Evolutionary conservation across 2,888 invertebrate species (phyloP).

Genomic region (Stegophylla sp.): DNA sequence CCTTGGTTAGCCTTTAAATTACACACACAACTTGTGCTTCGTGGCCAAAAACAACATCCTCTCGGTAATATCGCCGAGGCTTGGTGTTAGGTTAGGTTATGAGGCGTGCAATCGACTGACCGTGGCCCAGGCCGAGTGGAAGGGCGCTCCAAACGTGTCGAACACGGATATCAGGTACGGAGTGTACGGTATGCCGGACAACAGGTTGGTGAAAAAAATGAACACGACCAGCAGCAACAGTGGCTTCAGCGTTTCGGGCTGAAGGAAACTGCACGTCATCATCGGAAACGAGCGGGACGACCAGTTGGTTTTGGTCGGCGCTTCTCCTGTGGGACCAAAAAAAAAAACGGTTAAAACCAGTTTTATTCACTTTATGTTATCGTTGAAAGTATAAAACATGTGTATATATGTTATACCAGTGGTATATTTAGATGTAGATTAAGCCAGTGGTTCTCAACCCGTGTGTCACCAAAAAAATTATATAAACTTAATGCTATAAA

Average conservation of each 20-base stretch:
- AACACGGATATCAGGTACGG: constrained; percentile 40
- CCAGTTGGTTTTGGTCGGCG: not conserved
- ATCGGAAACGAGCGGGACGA: not conserved
- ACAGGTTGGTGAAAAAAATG: constrained; percentile 18
- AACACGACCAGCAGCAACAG: constrained; percentile 8
- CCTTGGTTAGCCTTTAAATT: too few relatives aligned
- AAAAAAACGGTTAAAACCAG: not conserved
- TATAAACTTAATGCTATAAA: too few relatives aligned
- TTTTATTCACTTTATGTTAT: too few relatives aligned
- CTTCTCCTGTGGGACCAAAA: not conserved
- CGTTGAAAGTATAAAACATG: too few relatives aligned
- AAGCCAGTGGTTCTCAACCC: too few relatives aligned
- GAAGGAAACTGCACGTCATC: not conserved
- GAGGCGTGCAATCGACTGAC: not conserved
- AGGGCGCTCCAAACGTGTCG: not conserved
- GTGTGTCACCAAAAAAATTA: too few relatives aligned
- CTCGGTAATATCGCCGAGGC: too few relatives aligned
- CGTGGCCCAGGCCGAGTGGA: constrained; percentile 42
- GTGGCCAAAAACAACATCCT: too few relatives aligned
- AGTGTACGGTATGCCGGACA: constrained; percentile 38
- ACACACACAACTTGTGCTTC: too few relatives aligned
- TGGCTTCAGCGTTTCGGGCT: constrained; percentile 39
- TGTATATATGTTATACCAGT: too few relatives aligned
- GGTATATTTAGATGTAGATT: too few relatives aligned
- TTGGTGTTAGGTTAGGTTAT: too few relatives aligned